Evolutionary conservation across 2,113 vertebrate species (phyloP).

Genomic region (Hyaena hyaena): DNA sequence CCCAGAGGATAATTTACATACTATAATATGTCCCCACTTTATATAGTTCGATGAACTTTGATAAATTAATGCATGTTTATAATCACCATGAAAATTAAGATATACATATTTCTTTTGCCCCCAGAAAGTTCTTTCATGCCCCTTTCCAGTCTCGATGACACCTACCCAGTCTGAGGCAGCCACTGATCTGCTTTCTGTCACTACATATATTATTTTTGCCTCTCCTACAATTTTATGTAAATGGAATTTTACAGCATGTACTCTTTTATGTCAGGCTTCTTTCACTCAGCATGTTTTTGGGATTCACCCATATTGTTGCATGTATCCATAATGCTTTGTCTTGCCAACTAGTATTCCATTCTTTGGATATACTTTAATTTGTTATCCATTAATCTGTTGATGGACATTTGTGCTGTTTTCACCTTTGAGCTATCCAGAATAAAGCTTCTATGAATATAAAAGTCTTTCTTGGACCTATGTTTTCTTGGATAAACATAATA

Average conservation of each 20-base stretch:
- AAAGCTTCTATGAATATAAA: background rate
- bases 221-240: background rate
- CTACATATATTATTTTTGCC: background rate
- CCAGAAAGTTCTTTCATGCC: background rate
- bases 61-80: background rate
- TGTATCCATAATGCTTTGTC: background rate
- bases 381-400: background rate
- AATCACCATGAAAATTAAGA: background rate
- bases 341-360: background rate
- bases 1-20: background rate
- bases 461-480: background rate
- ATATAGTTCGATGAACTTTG: background rate
- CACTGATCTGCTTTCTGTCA: background rate
- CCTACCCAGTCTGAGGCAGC: background rate
- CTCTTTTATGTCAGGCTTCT: background rate
- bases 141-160: background rate
- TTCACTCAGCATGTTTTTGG: background rate
- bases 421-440: background rate
- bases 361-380: background rate
- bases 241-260: background rate
- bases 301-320: background rate
- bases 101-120: background rate
- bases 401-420: background rate
- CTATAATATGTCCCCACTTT: background rate
- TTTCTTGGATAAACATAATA: background rate